Evolutionary conservation across 2,797 vertebrate species (phyloP), one percentile per base, ranked within the genome.

Genomic region (Serranus cabrilla): DNA sequence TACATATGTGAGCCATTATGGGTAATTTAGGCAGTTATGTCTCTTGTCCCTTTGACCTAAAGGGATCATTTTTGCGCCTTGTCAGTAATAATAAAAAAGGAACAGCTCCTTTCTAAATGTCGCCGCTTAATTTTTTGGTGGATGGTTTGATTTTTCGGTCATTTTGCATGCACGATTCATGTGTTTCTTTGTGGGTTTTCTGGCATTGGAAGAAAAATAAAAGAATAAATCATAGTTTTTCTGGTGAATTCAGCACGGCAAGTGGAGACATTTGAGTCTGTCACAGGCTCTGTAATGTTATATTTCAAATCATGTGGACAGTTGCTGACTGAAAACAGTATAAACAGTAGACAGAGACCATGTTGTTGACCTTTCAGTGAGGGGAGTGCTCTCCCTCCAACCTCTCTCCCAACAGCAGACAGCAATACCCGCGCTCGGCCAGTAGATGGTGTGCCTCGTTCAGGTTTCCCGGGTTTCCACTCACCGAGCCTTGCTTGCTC

Each of bases 361-460:
- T 80, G 46, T 65, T 81, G 55, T 65, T 87, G 70, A 86, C 65
- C 61, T 81, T 78, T 75, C 11, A 17, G 55, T 72, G 58, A 63
- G 37, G 16, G 49, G 21, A 64, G 20, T 31, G 4, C 70, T 72
- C 45, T 49, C 63, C 60, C 61, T 71, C 49, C 31, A 55, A 13
- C 71, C 61, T 65, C 68, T 60, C 64, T 40, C 51, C 45, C 60
- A 21, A 42, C 46, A 60, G 50, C 31, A 78, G 60, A 40, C 64
- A 31, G 90, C 87, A 94, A 91, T 95, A 76, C 82, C 45, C 0
- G 0, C 2, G 39, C 66, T 67, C 20, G 5, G 71, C 90, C 95
- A 95, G 93, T 94, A 96, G 95, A 96, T 96, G 95, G 95, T 90
- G 88, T 67, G 83, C 89, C 88, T 81, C 51, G 90, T 93, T 94